phyloP scores from a whole-genome alignment of 2,797 vertebrate species.

The Valencia hispanica region DNA sequence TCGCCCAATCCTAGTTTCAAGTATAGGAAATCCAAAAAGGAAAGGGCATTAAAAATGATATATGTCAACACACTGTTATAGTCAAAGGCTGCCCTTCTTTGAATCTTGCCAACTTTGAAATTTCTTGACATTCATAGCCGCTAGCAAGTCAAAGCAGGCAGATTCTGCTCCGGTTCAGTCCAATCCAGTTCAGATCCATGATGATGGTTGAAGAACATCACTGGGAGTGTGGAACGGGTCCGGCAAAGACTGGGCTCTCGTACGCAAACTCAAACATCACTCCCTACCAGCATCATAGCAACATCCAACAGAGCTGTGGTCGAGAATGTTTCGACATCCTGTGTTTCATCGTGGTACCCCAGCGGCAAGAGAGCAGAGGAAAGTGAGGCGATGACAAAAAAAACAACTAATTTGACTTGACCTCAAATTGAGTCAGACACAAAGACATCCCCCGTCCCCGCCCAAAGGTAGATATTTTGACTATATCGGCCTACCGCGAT shows the following conservation, averaged over 20 bases:
- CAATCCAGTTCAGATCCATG: neutral
- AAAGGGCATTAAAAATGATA: neutral
- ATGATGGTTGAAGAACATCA: neutral
- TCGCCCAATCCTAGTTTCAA: no score
- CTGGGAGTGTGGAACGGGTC: neutral
- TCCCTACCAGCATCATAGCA: neutral
- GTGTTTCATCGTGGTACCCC: neutral
- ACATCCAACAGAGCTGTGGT: neutral
- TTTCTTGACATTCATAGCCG: slow-evolving; percentile 16
- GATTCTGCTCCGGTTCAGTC: neutral
- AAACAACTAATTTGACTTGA: no score
- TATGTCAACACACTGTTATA: neutral
- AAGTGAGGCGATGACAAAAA: neutral
- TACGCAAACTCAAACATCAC: neutral
- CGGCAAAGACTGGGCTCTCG: neutral
- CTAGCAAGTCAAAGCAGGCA: slow-evolving; percentile 8
- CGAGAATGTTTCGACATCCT: neutral
- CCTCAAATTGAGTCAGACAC: neutral
- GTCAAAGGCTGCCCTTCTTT: neutral
- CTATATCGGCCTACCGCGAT: no score
- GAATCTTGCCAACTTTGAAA: slow-evolving; percentile 30
- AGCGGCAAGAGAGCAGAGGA: neutral
- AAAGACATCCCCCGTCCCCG: no score
- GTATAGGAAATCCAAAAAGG: neutral
- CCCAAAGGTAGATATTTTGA: no score